phyloP scores from a whole-genome alignment of 2,797 vertebrate species.

The Channa striata region DNA sequence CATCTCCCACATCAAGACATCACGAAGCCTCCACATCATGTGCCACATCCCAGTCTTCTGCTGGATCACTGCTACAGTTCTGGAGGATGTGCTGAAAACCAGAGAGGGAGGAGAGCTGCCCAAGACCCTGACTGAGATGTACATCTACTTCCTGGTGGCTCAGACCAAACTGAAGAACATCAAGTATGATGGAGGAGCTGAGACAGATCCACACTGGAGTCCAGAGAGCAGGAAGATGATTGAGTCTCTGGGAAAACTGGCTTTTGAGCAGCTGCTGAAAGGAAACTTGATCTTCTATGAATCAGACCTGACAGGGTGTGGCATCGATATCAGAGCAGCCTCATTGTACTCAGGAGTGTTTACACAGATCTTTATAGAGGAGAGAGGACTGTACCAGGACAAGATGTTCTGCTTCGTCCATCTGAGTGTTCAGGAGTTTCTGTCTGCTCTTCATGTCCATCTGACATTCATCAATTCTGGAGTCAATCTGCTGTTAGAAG shows the following conservation, averaged over 20 bases:
- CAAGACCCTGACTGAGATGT: too few relatives aligned
- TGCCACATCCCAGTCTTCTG: too few relatives aligned
- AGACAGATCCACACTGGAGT: too few relatives aligned
- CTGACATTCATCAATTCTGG: constrained; percentile 7
- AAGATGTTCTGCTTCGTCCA: too few relatives aligned
- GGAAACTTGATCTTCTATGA: background rate
- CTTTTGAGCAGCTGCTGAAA: background rate
- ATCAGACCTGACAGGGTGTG: background rate
- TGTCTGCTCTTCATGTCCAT: constrained; percentile 15
- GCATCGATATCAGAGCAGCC: background rate
- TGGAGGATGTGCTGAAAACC: too few relatives aligned
- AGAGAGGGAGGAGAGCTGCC: too few relatives aligned
- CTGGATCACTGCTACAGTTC: too few relatives aligned
- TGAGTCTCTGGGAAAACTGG: background rate
- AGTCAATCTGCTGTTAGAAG: background rate
- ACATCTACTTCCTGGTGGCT: too few relatives aligned
- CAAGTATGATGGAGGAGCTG: too few relatives aligned
- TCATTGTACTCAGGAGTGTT: background rate
- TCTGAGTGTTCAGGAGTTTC: constrained; percentile 15
- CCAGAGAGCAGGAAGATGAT: background rate
- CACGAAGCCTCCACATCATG: too few relatives aligned
- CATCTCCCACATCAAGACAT: too few relatives aligned
- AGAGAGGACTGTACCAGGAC: background rate
- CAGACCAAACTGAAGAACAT: too few relatives aligned
- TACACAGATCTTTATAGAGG: constrained; percentile 1